Evolutionary conservation across 2,113 vertebrate genomes (phyloP).

Genomic region (Sylvia atricapilla): DNA sequence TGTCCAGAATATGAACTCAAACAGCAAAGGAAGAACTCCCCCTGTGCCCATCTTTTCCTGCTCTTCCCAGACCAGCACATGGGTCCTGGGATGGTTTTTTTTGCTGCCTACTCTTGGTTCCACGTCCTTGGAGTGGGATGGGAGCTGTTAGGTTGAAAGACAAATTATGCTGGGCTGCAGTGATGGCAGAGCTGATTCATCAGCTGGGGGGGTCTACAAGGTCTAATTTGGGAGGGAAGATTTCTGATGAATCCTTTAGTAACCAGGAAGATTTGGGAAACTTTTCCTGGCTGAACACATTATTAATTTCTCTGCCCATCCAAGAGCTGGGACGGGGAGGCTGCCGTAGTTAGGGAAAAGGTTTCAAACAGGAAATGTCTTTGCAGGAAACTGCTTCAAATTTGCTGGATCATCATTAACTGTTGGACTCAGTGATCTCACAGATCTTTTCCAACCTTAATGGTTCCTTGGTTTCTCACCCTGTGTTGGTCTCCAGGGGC

Average conservation of each 20-base stretch:
- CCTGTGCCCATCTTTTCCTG: not conserved
- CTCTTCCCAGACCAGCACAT: not conserved
- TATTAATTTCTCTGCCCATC: not conserved
- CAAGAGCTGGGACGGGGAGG: not conserved
- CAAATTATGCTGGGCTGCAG: not conserved
- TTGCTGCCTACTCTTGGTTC: not conserved
- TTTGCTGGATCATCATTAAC: not conserved
- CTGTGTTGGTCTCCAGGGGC: not conserved
- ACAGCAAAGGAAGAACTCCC: not conserved
- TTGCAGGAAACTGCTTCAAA: not conserved
- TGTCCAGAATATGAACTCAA: not conserved
- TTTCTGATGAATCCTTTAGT: not conserved
- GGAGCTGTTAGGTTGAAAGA: not conserved
- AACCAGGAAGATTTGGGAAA: not conserved
- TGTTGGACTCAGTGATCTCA: not conserved
- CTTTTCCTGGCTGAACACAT: not conserved
- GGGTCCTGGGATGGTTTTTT: not conserved
- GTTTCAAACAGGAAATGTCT: not conserved
- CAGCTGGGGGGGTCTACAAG: not conserved
- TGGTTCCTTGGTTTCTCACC: not conserved
- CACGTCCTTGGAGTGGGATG: not conserved
- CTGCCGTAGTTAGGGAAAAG: not conserved
- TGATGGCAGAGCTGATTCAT: conserved; percentile 39
- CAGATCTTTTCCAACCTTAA: not conserved
- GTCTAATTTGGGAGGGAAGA: conserved; percentile 34